Evolutionary conservation across 1,140 invertebrate species (phyloP), one percentile per base, ranked within the genome.

Genomic region (Campodea augens): DNA sequence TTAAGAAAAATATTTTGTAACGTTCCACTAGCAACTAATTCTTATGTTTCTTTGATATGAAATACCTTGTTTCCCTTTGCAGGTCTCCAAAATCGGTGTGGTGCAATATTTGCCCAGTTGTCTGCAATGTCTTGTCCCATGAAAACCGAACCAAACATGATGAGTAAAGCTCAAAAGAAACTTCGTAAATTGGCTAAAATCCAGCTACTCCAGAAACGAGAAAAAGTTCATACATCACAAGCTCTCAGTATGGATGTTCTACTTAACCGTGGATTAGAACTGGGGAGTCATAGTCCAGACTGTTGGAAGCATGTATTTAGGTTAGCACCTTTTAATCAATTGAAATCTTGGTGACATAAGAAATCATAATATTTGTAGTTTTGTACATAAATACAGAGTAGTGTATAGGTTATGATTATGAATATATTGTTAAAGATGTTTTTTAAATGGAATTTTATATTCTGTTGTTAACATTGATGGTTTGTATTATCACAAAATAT

Each of bases 281-380:
- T 93, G 24, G 88, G 84, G 3, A 88, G 84, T 48, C 87, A 91
- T 56, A 82, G 85, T 22, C 72, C 80, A 29, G 83, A 90, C 48
- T 92, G 87, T 56, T 95, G 90, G 90, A 77, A 79, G 25, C 86
- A 91, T 60, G 82, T 95, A 45, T 90, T 95, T 57, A 77, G 78
- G 60, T 89, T 75, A 42, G 44, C 23, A 24, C 18, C 25, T 1
- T 23, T 7, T 36, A 43, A 29, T 3, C 7, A 32, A 15, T 32
- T 32, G 15, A 32, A 10, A 7, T 32, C 7, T 32, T 32, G 27
- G 7, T 32, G 27, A 10, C n/a, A 32, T 10, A 10, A 32, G 15
- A 32, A 32, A 32, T 10, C n/a, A 10, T 32, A 15, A 32, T 10
- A 32, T 10, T 32, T 32, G 15, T 32, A 7, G 27, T 32, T 32